Conservation (phyloP, 2,113 vertebrate genomes). For the Gnathonemus echidnorhynchus region DNA sequence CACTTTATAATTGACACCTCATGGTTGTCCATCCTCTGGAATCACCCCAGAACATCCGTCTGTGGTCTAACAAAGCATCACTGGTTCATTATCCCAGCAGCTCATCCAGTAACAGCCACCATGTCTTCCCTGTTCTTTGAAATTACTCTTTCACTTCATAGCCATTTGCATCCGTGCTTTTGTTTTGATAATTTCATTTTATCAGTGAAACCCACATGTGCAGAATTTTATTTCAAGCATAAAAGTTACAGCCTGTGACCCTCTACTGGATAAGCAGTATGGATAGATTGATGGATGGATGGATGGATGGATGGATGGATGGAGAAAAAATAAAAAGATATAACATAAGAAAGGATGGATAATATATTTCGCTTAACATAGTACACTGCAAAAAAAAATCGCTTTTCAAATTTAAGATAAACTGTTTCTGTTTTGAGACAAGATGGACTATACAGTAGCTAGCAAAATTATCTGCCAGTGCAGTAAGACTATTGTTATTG, state of each 20-base stretch:
- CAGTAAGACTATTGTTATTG: too few relatives aligned
- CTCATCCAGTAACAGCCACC: neutral
- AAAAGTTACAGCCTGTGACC: neutral
- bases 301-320: neutral
- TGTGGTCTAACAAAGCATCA: neutral
- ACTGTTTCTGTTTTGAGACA: too few relatives aligned
- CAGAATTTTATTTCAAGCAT: neutral
- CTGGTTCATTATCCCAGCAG: neutral
- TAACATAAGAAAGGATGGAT: neutral
- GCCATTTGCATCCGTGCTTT: neutral
- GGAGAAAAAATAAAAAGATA: neutral
- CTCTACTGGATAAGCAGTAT: neutral
- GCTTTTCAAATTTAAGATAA: too few relatives aligned
- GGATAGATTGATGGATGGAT: neutral
- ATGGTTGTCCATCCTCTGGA: neutral
- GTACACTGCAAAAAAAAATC: neutral
- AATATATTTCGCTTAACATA: neutral
- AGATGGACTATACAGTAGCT: too few relatives aligned
- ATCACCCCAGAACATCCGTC: neutral
- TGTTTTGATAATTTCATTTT: neutral
- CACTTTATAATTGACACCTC: neutral
- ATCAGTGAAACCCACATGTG: neutral
- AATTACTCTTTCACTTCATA: conserved; percentile 5
- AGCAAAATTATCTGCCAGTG: too few relatives aligned
- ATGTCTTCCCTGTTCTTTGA: neutral